These are phyloP conservation scores for Tuta absoluta DNA, from an alignment of 2,888 invertebrate genomes.

Conservation along the genomic window DNA sequence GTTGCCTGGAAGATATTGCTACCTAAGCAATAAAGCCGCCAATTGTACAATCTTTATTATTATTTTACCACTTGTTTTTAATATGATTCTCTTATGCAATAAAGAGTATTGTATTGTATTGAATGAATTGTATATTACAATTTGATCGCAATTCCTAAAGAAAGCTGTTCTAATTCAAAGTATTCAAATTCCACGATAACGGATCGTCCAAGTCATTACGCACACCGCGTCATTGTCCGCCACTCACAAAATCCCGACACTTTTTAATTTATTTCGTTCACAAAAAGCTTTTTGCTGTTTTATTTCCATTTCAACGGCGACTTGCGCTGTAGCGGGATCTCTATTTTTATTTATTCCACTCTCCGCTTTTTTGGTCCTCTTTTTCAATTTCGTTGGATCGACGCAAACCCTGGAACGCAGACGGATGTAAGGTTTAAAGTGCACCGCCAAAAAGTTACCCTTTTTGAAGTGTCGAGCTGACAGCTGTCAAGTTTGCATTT, in stretches of 20 bases:
- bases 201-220: conserved; percentile 30
- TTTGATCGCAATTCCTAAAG: background rate
- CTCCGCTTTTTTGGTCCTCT: conserved; percentile 61
- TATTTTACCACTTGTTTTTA: no score
- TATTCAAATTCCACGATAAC: conserved; percentile 27
- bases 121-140: background rate
- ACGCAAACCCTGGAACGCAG: conserved; percentile 75
- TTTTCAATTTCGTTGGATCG: conserved; percentile 78
- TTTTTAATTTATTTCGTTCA: conserved; percentile 81
- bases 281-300: conserved; percentile 77
- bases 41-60: no score
- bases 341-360: conserved; percentile 79
- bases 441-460: conserved; percentile 13
- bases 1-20: no score
- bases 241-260: conserved; percentile 74
- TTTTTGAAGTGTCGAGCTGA: conserved; percentile 3
- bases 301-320: conserved; percentile 81
- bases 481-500: conserved; percentile 13
- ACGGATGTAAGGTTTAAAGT: conserved; percentile 65
- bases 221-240: conserved; percentile 47
- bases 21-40: no score
- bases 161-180: conserved; percentile 20
- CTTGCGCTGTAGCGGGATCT: conserved; percentile 80
- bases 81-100: no score
- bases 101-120: no score